phyloP scores from a whole-genome alignment of 1,140 invertebrate genomes.

The Leptinotarsa defecta region DNA sequence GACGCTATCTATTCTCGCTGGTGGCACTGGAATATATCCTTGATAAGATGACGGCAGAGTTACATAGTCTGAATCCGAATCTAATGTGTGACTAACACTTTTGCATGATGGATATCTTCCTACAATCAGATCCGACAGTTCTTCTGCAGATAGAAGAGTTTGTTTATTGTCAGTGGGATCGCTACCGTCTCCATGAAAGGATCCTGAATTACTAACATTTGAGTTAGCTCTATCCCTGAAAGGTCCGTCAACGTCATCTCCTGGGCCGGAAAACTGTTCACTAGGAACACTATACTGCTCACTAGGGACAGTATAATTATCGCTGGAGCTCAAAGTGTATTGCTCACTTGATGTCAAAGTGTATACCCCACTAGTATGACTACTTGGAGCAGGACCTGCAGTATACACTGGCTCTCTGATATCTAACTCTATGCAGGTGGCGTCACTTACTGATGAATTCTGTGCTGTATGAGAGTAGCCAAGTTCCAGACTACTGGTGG shows the following conservation, averaged over 20 bases:
- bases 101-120: constrained; percentile 78
- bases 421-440: constrained; percentile 58
- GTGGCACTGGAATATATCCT: constrained; percentile 67
- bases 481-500: constrained; percentile 76
- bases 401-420: constrained; percentile 58
- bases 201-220: constrained; percentile 72
- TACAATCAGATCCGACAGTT: constrained; percentile 80
- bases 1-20: constrained; percentile 66
- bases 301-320: constrained; percentile 44
- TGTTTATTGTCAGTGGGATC: constrained; percentile 79
- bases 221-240: constrained; percentile 74
- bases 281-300: constrained; percentile 52
- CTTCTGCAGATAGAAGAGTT: constrained; percentile 75
- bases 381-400: constrained; percentile 62
- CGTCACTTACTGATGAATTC: constrained; percentile 74
- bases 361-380: constrained; percentile 78
- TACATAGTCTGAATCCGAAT: constrained; percentile 88
- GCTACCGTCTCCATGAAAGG: constrained; percentile 83
- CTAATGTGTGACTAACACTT: constrained; percentile 79
- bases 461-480: constrained; percentile 83
- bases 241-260: constrained; percentile 61
- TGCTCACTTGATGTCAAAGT: constrained; percentile 74
- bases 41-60: constrained; percentile 73
- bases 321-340: constrained; percentile 45
- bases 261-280: constrained; percentile 49